Percentiles rank a stretch among this genome's conserved stretches.
Conservation (phyloP, 2,797 vertebrate genomes). For the Picus viridis region DNA sequence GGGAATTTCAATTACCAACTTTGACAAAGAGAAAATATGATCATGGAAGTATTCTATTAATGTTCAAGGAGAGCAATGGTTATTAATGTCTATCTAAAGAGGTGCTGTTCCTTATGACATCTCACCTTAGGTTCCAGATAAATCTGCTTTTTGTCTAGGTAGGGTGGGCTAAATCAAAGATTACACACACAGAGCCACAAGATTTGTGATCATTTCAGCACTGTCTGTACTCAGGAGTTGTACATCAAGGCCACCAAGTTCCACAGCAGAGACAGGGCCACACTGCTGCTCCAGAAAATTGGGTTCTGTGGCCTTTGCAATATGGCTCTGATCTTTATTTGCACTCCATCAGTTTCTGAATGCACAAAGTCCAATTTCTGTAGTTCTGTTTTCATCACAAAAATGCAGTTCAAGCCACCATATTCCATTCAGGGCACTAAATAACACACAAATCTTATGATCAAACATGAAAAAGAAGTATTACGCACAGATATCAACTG, state of each 20-base stretch:
- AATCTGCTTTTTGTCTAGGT: background rate
- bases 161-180: background rate
- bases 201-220: background rate
- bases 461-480: background rate
- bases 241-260: background rate
- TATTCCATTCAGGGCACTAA: background rate
- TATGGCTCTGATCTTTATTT: background rate
- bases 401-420: background rate
- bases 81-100: background rate
- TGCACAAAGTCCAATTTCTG: background rate
- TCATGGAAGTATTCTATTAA: background rate
- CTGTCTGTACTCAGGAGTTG: background rate
- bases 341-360: background rate
- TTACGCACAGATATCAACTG: background rate
- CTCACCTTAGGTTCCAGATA: background rate
- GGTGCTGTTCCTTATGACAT: background rate
- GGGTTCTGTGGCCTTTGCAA: background rate
- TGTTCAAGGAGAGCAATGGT: background rate
- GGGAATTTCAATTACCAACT: background rate
- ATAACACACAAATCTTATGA: background rate
- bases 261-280: background rate
- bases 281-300: accelerated
- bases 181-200: background rate
- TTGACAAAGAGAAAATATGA: background rate
- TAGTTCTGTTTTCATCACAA: background rate